These are phyloP conservation scores for Idaea dimidiata DNA, from an alignment of 2,888 invertebrate genomes.

Conservation along the genomic window DNA sequence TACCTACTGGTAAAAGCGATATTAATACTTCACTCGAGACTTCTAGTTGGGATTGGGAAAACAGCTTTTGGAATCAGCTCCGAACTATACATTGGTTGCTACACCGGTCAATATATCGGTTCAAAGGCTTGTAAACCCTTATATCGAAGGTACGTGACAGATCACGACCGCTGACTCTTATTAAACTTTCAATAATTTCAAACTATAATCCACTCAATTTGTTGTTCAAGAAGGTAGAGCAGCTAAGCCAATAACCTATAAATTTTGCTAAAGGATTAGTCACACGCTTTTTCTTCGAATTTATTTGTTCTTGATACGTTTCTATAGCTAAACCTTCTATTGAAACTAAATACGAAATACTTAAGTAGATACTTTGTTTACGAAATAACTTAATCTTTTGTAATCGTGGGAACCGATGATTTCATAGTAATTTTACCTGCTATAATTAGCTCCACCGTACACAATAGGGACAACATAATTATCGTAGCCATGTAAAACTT, in stretches of 20 bases:
- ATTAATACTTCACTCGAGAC: too few relatives aligned
- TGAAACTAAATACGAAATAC: not conserved
- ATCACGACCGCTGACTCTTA: too few relatives aligned
- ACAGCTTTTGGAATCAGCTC: too few relatives aligned
- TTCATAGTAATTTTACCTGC: conserved; percentile 39
- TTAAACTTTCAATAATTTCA: too few relatives aligned
- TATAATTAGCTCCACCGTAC: conserved; percentile 84
- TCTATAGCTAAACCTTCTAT: conserved; percentile 4
- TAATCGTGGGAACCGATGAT: conserved; percentile 25
- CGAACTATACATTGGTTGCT: too few relatives aligned
- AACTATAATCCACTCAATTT: too few relatives aligned
- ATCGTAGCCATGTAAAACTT: conserved; percentile 63
- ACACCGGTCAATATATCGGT: too few relatives aligned
- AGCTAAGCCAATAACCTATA: not conserved
- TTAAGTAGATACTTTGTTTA: not conserved
- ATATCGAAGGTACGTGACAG: too few relatives aligned
- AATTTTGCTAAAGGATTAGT: not conserved
- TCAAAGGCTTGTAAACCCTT: too few relatives aligned
- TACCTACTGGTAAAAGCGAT: too few relatives aligned
- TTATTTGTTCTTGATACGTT: not conserved
- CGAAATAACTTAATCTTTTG: not conserved
- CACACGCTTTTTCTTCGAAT: not conserved
- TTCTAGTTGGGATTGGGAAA: too few relatives aligned
- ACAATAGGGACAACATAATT: conserved; percentile 85
- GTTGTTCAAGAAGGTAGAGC: too few relatives aligned